Conservation (phyloP, 37 sponge, comb jelly and placozoan genomes). For the Geodia barretti region DNA sequence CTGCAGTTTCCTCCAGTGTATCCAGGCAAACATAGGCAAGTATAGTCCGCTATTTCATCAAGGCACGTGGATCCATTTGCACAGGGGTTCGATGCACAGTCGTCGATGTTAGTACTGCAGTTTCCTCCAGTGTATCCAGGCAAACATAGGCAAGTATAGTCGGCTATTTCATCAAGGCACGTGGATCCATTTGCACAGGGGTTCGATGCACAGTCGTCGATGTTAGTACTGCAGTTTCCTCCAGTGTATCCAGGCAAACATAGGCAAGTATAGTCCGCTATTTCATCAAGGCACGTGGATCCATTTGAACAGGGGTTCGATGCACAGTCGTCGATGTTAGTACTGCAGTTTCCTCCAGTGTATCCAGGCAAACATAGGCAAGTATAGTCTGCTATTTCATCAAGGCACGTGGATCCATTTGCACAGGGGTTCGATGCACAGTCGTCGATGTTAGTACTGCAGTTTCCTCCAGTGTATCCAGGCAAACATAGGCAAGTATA, state of each 20-base stretch:
- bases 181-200: slow-evolving; percentile 47
- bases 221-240: slow-evolving; percentile 33
- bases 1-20: slow-evolving; percentile 25
- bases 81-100: slow-evolving; percentile 46
- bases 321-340: slow-evolving; percentile 17
- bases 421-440: slow-evolving; percentile 22
- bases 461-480: slow-evolving; percentile 37
- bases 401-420: slow-evolving; percentile 19
- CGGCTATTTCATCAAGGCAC: slow-evolving; percentile 36
- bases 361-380: slow-evolving; percentile 68
- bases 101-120: slow-evolving; percentile 45
- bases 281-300: slow-evolving; percentile 44
- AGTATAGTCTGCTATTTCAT: slow-evolving; percentile 15
- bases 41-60: slow-evolving; percentile 32
- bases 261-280: slow-evolving; percentile 26
- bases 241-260: slow-evolving; percentile 61
- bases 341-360: slow-evolving; percentile 51
- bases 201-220: slow-evolving; percentile 33
- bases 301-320: slow-evolving; percentile 57
- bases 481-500: slow-evolving; percentile 26
- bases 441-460: slow-evolving; percentile 28
- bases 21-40: slow-evolving; percentile 35
- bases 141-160: slow-evolving; percentile 26
- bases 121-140: slow-evolving; percentile 38
- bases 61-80: slow-evolving; percentile 54